Percentiles rank a stretch among this genome's conserved stretches.
Conservation (phyloP, 2,113 vertebrate species). For the Chlamydotis undulata region DNA sequence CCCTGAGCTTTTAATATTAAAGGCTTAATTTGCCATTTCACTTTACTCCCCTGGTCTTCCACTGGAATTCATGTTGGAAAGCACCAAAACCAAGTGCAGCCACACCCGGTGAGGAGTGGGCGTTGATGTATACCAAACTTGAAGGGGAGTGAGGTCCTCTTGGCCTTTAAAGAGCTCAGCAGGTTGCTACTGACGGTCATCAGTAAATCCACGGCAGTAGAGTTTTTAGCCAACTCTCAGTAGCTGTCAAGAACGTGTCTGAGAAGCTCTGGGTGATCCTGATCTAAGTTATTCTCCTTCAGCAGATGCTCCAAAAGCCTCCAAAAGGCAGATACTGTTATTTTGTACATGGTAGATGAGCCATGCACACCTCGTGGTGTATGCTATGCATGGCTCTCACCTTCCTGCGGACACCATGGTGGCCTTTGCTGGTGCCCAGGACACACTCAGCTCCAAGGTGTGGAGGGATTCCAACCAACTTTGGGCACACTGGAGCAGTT, state of each 20-base stretch:
- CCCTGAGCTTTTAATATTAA: background rate
- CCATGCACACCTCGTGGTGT: accelerated
- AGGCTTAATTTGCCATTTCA: background rate
- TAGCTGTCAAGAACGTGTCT: background rate
- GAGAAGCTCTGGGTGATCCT: background rate
- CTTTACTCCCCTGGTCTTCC: slow-evolving; percentile 19
- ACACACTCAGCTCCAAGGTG: background rate
- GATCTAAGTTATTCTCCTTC: background rate
- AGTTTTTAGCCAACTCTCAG: background rate
- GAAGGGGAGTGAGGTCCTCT: background rate
- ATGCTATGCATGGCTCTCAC: accelerated
- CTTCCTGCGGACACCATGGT: accelerated
- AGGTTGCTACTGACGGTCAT: background rate
- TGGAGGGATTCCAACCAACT: background rate
- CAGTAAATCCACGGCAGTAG: background rate
- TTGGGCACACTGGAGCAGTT: background rate
- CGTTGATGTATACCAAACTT: background rate
- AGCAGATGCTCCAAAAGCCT: too few species aligned
- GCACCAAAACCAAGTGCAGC: background rate
- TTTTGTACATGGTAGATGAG: background rate
- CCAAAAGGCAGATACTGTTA: background rate
- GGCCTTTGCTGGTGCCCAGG: background rate
- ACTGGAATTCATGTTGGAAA: background rate
- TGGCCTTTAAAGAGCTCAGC: background rate
- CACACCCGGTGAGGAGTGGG: accelerated